Conservation (phyloP, 2,113 vertebrate species). For the Orientallactaga bullata region DNA sequence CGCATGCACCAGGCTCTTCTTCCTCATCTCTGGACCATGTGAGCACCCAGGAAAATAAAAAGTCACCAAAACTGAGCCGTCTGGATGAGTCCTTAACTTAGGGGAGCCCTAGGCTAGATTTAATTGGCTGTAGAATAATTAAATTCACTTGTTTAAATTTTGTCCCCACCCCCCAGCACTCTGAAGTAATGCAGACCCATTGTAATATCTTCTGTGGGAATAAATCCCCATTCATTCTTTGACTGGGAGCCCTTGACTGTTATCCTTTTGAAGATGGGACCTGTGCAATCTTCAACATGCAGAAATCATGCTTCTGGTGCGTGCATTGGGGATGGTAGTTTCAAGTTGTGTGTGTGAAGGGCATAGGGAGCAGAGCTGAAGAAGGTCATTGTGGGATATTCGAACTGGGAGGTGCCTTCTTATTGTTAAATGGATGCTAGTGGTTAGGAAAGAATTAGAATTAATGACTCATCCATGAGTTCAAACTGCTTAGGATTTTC, state of each 20-base stretch:
- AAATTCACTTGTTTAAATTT: neutral
- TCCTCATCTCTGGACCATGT: neutral
- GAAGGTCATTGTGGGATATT: neutral
- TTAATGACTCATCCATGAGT: conserved; percentile 17
- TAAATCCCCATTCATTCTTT: neutral
- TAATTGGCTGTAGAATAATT: neutral
- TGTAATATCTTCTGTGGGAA: neutral
- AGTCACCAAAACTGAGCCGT: too few species aligned
- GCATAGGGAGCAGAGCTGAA: neutral
- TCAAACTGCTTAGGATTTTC: conserved; percentile 19
- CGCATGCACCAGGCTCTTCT: too few species aligned
- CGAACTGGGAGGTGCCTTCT: neutral
- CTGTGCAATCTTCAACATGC: neutral
- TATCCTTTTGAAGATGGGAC: neutral
- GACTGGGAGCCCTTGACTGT: neutral
- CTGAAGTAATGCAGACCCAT: neutral
- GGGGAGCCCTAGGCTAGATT: neutral
- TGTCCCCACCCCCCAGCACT: neutral
- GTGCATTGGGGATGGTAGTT: neutral
- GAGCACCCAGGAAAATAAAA: neutral
- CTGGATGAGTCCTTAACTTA: neutral
- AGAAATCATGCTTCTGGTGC: neutral
- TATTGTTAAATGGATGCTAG: neutral
- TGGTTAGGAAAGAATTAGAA: conserved; percentile 27
- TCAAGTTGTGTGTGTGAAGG: neutral